phyloP scores from a whole-genome alignment of 2,888 invertebrate genomes.

The Thelaira solivaga region DNA sequence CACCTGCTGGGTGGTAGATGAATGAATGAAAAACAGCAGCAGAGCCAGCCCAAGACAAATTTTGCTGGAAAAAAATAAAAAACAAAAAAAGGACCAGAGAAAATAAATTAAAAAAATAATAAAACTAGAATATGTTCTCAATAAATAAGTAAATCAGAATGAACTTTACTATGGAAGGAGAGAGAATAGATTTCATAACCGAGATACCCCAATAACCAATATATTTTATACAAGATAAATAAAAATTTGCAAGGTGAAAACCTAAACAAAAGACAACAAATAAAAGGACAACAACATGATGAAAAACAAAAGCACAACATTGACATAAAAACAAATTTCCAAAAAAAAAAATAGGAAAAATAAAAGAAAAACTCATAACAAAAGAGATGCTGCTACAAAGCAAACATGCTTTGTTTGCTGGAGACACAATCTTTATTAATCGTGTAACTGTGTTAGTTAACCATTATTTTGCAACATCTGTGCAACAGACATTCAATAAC shows the following conservation, averaged over 20 bases:
- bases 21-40: neutral
- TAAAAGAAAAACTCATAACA: neutral
- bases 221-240: slow-evolving; percentile 65
- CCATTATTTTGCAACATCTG: slow-evolving; percentile 22
- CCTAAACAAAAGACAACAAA: slow-evolving; percentile 48
- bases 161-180: neutral
- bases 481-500: slow-evolving; percentile 19
- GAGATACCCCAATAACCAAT: slow-evolving; percentile 73
- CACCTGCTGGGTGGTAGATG: slow-evolving; percentile 50
- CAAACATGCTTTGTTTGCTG: slow-evolving; percentile 12
- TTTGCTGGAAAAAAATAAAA: too few species aligned
- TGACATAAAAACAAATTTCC: slow-evolving; percentile 38
- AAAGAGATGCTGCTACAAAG: slow-evolving; percentile 7
- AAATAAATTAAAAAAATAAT: neutral
- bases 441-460: slow-evolving; percentile 39
- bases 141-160: slow-evolving; percentile 32
- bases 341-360: neutral
- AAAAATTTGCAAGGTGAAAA: slow-evolving; percentile 67
- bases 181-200: slow-evolving; percentile 63
- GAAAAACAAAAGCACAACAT: slow-evolving; percentile 41
- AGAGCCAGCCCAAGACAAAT: slow-evolving; percentile 8
- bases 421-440: slow-evolving; percentile 34
- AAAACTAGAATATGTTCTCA: slow-evolving; percentile 7
- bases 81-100: neutral
- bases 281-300: slow-evolving; percentile 23